Percentiles rank a stretch among this genome's conserved stretches.
These are phyloP conservation scores for Halictus quadricinctus DNA, from an alignment of 2,888 invertebrate genomes.

Conservation along the genomic window DNA sequence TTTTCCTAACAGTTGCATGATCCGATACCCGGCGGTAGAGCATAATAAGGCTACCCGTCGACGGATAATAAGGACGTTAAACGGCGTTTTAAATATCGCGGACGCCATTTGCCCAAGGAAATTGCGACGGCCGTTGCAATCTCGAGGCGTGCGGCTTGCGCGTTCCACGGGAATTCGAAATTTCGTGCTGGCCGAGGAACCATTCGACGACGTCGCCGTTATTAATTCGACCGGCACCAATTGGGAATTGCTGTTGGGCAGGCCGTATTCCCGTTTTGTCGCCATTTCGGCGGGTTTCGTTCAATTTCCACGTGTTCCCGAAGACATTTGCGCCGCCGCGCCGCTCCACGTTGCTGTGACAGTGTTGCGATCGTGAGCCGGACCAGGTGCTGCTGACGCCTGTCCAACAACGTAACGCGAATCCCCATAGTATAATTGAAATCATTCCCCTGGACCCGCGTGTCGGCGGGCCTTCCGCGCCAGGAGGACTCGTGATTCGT, in stretches of 20 bases:
- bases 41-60: neutral
- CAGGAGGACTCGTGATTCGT: neutral
- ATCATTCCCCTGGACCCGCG: constrained; percentile 16
- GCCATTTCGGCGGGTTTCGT: constrained; percentile 44
- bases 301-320: constrained; percentile 45
- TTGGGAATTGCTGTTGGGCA: constrained; percentile 46
- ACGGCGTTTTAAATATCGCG: neutral
- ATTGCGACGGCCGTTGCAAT: constrained; percentile 10
- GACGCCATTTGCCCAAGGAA: neutral
- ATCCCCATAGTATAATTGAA: constrained; percentile 43
- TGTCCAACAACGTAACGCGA: constrained; percentile 39
- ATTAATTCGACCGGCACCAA: constrained; percentile 42
- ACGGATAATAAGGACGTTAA: neutral
- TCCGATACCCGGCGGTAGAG: neutral
- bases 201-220: constrained; percentile 19
- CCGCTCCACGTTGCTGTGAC: constrained; percentile 6
- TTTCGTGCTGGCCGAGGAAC: constrained; percentile 29
- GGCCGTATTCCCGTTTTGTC: constrained; percentile 46
- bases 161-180: constrained; percentile 23
- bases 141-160: neutral
- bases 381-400: constrained; percentile 50
- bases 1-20: neutral
- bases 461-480: neutral
- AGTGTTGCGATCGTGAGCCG: constrained; percentile 28
- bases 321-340: constrained; percentile 44